A percentile compares a stretch with the other conserved stretches of the same genome.
Evolutionary conservation across 2,888 invertebrate genomes (phyloP).

Genomic region (Chloroclysta siterata): DNA sequence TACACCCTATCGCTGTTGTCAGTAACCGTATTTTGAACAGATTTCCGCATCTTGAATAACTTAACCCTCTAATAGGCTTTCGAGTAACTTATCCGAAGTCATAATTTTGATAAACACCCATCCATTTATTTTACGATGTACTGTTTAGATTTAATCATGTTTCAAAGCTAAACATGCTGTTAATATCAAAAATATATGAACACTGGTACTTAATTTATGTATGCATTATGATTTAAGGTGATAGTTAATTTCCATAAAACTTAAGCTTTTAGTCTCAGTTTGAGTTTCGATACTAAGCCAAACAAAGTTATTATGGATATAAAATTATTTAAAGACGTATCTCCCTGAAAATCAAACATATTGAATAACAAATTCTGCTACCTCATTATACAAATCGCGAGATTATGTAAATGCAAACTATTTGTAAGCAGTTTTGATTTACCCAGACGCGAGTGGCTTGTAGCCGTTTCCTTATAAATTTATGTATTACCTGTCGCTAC

Average conservation of each 20-base stretch:
- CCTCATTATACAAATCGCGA: conserved; percentile 79
- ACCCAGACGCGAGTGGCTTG: conserved; percentile 67
- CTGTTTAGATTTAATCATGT: conserved; percentile 7
- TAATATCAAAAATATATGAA: conserved; percentile 12
- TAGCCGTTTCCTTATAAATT: conserved; percentile 75
- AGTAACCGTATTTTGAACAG: conserved; percentile 15
- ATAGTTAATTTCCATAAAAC: conserved; percentile 52
- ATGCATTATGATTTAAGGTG: conserved; percentile 41
- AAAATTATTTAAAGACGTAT: conserved; percentile 62
- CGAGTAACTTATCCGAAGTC: conserved; percentile 14
- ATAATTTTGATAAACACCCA: conserved; percentile 19
- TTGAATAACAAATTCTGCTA: conserved; percentile 71
- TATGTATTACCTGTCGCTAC: conserved; percentile 76
- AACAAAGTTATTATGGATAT: conserved; percentile 24
- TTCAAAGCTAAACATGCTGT: conserved; percentile 17
- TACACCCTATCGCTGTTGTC: conserved; percentile 7
- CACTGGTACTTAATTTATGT: conserved; percentile 7
- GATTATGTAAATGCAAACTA: conserved; percentile 79
- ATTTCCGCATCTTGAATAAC: conserved; percentile 22
- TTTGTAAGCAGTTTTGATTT: conserved; percentile 80
- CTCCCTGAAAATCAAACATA: conserved; percentile 64
- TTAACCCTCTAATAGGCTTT: conserved; percentile 9
- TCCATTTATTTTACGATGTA: conserved; percentile 1
- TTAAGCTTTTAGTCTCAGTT: conserved; percentile 51
- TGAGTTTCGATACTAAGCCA: conserved; percentile 41